Evolutionary conservation across 2,888 invertebrate genomes (phyloP).

Genomic region (Perithous albicinctus): DNA sequence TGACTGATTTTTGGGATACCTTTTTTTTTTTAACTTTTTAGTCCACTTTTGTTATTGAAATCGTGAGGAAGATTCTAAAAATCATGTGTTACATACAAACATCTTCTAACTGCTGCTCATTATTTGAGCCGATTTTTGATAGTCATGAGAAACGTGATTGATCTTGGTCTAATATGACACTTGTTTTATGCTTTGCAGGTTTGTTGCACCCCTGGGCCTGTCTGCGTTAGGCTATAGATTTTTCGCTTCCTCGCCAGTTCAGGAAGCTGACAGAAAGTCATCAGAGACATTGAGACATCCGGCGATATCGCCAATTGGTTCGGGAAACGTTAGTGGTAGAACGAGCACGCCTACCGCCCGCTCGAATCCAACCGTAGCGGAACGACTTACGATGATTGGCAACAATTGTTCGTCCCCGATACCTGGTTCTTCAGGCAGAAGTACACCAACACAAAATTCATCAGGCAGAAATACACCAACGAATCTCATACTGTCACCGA

Average conservation of each 20-base stretch:
- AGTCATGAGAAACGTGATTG: background rate
- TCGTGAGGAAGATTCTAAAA: too few relatives aligned
- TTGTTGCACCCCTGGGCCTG: constrained; percentile 78
- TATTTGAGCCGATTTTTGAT: too few relatives aligned
- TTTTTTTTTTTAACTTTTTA: too few relatives aligned
- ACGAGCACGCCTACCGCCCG: constrained; percentile 78
- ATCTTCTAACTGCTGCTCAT: too few relatives aligned
- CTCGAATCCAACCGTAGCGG: constrained; percentile 77
- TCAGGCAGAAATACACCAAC: constrained; percentile 78
- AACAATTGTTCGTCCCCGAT: constrained; percentile 72
- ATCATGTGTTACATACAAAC: too few relatives aligned
- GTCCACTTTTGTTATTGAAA: too few relatives aligned
- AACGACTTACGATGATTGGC: constrained; percentile 74
- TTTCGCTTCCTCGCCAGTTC: constrained; percentile 80
- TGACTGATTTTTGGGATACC: too few relatives aligned
- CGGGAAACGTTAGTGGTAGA: constrained; percentile 62
- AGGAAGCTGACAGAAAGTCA: constrained; percentile 73
- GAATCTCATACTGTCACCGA: constrained; percentile 86
- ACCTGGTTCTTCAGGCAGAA: constrained; percentile 60
- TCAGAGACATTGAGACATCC: constrained; percentile 74
- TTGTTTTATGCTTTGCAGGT: constrained; percentile 71
- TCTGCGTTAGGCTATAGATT: constrained; percentile 82
- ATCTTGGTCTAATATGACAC: background rate
- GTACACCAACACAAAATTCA: constrained; percentile 70
- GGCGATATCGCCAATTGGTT: constrained; percentile 80